A percentile compares a stretch with the other conserved stretches of the same genome.
These are phyloP conservation scores for Drosophila oshimai DNA, from an alignment of 1,140 invertebrate species.

Conservation along the genomic window DNA sequence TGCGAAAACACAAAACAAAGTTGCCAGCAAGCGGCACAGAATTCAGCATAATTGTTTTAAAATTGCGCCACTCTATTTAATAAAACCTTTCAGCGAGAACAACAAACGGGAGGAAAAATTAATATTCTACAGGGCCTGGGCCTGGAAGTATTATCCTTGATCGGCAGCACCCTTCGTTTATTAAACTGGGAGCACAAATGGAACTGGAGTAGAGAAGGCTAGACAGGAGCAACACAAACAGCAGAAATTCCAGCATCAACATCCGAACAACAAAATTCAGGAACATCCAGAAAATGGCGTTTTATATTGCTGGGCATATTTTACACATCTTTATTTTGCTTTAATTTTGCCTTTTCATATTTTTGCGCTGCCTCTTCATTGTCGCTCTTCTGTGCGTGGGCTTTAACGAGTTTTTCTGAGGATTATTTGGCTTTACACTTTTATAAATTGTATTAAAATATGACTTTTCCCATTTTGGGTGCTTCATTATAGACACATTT, in stretches of 20 bases:
- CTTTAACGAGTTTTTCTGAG: constrained; percentile 38
- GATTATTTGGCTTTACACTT: constrained; percentile 25
- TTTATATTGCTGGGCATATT: constrained; percentile 39
- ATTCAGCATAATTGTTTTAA: constrained; percentile 58
- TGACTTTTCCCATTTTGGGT: background rate
- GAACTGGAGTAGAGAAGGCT: constrained; percentile 4
- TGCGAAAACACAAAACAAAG: constrained; percentile 23
- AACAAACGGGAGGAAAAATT: constrained; percentile 20
- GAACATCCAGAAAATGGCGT: constrained; percentile 37
- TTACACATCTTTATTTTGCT: constrained; percentile 44
- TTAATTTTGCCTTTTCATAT: constrained; percentile 44
- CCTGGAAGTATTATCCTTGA: constrained; percentile 11
- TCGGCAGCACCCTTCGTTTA: constrained; percentile 22
- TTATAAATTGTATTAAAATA: constrained; percentile 50
- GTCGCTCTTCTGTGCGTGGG: constrained; percentile 31
- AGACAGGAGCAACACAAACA: constrained; percentile 18
- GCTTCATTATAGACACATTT: constrained; percentile 14
- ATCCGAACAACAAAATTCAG: constrained; percentile 5
- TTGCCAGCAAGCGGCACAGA: constrained; percentile 5
- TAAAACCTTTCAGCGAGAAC: constrained; percentile 19
- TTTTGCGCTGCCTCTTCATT: background rate
- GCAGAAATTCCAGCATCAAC: constrained; percentile 1
- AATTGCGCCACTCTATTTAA: constrained; percentile 64
- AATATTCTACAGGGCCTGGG: constrained; percentile 1
- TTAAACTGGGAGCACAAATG: constrained; percentile 14